Evolutionary conservation across 2,888 invertebrate genomes (phyloP).

Genomic region (Aspidiotus destructor): DNA sequence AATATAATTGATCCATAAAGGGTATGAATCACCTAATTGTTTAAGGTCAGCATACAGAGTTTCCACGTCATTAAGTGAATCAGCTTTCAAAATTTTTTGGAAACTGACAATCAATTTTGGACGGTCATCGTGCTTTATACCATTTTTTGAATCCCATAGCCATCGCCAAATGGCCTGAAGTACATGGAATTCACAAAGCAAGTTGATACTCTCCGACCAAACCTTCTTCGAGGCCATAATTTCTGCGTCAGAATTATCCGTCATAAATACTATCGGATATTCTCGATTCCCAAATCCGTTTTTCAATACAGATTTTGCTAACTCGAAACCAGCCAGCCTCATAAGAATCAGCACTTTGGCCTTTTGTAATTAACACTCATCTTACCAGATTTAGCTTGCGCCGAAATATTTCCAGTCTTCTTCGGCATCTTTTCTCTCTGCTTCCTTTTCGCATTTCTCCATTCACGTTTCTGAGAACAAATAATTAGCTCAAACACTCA

Average conservation of each 20-base stretch:
- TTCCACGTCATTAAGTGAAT: constrained; percentile 6
- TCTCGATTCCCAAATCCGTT: constrained; percentile 15
- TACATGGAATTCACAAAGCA: constrained; percentile 19
- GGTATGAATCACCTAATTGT: neutral
- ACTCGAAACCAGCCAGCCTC: too few relatives aligned
- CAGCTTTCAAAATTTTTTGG: constrained; percentile 12
- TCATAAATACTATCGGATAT: constrained; percentile 8
- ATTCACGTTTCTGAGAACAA: too few relatives aligned
- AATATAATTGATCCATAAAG: neutral
- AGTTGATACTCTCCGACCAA: constrained; percentile 3
- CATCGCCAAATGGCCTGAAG: constrained; percentile 21
- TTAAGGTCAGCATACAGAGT: neutral
- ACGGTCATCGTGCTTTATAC: neutral
- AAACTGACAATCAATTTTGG: constrained; percentile 9
- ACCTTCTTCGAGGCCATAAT: constrained; percentile 13
- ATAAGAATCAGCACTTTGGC: too few relatives aligned
- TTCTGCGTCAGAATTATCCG: constrained; percentile 22
- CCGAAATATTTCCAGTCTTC: too few relatives aligned
- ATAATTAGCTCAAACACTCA: too few relatives aligned
- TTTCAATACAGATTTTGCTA: neutral
- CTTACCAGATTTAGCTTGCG: too few relatives aligned
- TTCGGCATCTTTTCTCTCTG: too few relatives aligned
- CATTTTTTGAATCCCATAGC: constrained; percentile 21
- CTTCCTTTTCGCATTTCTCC: too few relatives aligned
- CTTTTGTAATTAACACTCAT: too few relatives aligned